Conservation (phyloP, 2,113 vertebrate genomes). For the Halichoeres trimaculatus region DNA sequence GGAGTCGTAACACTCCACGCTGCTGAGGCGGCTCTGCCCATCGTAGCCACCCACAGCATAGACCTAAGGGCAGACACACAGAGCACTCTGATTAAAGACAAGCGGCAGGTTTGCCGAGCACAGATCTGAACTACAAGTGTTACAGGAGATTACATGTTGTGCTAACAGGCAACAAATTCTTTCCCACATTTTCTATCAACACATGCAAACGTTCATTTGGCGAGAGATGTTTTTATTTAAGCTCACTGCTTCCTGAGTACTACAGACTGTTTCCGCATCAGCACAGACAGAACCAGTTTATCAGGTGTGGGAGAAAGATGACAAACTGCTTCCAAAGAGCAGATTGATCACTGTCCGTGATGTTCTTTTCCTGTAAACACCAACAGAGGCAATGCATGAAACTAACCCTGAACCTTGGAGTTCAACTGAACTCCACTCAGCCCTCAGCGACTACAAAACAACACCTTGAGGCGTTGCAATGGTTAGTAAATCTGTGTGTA, state of each 20-base stretch:
- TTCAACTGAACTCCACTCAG: background rate
- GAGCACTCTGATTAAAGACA: background rate
- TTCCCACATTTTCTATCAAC: background rate
- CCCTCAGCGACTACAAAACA: background rate
- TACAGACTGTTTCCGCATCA: conserved; percentile 27
- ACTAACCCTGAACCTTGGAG: background rate
- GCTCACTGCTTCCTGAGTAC: background rate
- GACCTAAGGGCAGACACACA: conserved; percentile 82
- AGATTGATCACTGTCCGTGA: background rate
- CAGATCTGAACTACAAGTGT: background rate
- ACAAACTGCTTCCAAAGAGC: conserved; percentile 3
- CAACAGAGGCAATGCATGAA: background rate
- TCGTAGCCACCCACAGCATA: conserved; percentile 97
- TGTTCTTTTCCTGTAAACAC: conserved; percentile 13
- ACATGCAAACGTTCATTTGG: conserved; percentile 8
- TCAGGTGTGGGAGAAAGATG: conserved; percentile 39
- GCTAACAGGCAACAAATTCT: background rate
- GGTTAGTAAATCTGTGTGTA: background rate
- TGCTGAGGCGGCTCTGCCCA: conserved; percentile 95
- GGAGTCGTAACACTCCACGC: conserved; percentile 96
- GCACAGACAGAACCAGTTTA: conserved; percentile 56
- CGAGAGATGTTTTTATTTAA: conserved; percentile 15
- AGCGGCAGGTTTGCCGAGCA: background rate
- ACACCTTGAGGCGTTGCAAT: background rate
- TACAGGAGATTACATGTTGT: background rate